These are phyloP conservation scores for Myripristis murdjan DNA, from an alignment of 2,797 vertebrate genomes.

Conservation along the genomic window DNA sequence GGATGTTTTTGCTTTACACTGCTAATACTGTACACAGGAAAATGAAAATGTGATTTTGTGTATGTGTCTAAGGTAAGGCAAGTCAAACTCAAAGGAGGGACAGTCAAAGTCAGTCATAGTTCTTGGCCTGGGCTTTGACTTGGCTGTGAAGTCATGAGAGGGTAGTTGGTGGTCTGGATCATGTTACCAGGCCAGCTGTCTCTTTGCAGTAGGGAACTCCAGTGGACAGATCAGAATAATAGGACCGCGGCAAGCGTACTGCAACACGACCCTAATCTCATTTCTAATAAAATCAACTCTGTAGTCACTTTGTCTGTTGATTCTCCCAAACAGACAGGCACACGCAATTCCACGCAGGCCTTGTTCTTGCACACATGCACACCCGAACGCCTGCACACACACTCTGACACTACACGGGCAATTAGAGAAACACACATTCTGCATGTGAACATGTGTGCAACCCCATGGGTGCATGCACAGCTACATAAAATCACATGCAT, in stretches of 20 bases:
- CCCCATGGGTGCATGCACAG: not conserved
- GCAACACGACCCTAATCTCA: constrained; percentile 76
- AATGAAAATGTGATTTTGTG: constrained; percentile 25
- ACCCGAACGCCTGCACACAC: constrained; percentile 6
- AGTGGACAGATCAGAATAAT: constrained; percentile 74
- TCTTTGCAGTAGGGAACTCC: constrained; percentile 73
- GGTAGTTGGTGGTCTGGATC: constrained; percentile 72
- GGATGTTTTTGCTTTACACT: constrained; percentile 34
- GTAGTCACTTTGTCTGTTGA: constrained; percentile 64
- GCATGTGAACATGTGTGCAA: constrained; percentile 16
- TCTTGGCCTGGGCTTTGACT: constrained; percentile 51
- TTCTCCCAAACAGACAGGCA: constrained; percentile 61
- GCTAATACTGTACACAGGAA: constrained; percentile 26
- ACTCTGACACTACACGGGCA: constrained; percentile 4
- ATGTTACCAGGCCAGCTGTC: constrained; percentile 81
- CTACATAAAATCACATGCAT: constrained; percentile 1
- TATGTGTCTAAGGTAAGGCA: not conserved
- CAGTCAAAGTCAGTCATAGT: constrained; percentile 37
- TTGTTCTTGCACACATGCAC: constrained; percentile 37
- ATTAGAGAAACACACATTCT: constrained; percentile 41
- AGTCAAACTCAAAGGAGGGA: too few species aligned
- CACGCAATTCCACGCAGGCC: constrained; percentile 62
- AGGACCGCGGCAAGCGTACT: constrained; percentile 64
- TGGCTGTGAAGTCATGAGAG: constrained; percentile 67
- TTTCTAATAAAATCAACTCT: constrained; percentile 78